Evolutionary conservation across 2,888 invertebrate genomes (phyloP).

Genomic region (Crossocerus cetratus): DNA sequence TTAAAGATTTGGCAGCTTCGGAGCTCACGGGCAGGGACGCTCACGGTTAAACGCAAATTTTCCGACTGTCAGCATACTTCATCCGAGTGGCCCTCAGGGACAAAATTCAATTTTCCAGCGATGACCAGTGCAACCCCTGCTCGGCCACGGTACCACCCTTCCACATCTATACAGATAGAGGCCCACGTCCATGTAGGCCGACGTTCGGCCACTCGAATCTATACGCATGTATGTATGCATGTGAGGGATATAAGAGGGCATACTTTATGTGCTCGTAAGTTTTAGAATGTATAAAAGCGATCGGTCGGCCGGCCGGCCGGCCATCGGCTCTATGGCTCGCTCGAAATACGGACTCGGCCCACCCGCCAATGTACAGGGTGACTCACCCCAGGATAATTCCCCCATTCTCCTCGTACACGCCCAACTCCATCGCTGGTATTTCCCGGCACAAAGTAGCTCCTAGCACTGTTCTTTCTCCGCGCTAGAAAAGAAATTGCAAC

Average conservation of each 20-base stretch:
- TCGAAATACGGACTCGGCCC: not conserved
- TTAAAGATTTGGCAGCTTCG: constrained; percentile 37
- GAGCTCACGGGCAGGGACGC: constrained; percentile 32
- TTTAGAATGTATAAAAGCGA: constrained; percentile 61
- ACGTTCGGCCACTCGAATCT: constrained; percentile 13
- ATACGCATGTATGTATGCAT: constrained; percentile 33
- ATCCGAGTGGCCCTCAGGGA: constrained; percentile 72
- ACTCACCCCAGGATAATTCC: too few species aligned
- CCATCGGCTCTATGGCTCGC: constrained; percentile 21
- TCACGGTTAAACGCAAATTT: constrained; percentile 62
- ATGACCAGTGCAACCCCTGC: constrained; percentile 73
- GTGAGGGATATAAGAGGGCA: constrained; percentile 58
- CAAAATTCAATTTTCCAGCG: constrained; percentile 76
- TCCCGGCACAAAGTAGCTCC: too few species aligned
- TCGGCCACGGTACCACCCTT: constrained; percentile 42
- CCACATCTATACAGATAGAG: not conserved
- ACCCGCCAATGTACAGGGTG: constrained; percentile 25
- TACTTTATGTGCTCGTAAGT: constrained; percentile 75
- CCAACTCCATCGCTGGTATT: too few species aligned
- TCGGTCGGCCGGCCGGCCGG: constrained; percentile 48
- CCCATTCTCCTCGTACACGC: too few species aligned
- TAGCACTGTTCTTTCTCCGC: too few species aligned
- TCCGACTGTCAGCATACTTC: constrained; percentile 73
- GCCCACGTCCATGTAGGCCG: not conserved
- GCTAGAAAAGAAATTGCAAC: too few species aligned